A percentile compares a stretch with the other conserved stretches of the same genome.
These are phyloP conservation scores for Agonopterix alstromeriana DNA, from an alignment of 2,888 invertebrate genomes.

Conservation along the genomic window DNA sequence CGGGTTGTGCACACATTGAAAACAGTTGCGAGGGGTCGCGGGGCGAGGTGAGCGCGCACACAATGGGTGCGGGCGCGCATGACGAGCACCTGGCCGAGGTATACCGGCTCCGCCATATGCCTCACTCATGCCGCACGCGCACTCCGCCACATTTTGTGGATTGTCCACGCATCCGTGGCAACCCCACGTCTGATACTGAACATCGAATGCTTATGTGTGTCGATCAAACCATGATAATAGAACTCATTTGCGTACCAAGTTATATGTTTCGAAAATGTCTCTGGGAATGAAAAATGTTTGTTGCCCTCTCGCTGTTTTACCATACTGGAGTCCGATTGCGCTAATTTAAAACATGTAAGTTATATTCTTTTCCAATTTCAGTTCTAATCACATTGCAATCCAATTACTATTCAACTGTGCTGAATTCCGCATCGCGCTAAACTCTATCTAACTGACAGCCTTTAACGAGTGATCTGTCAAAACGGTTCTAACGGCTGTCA, in stretches of 20 bases:
- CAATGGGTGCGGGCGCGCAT: slow-evolving; percentile 74
- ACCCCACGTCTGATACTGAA: slow-evolving; percentile 15
- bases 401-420: no score
- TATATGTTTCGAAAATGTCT: no score
- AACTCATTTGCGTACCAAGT: neutral
- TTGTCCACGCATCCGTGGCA: slow-evolving; percentile 20
- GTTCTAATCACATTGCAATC: no score
- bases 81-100: slow-evolving; percentile 69
- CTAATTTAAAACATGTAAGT: no score
- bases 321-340: no score
- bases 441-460: no score
- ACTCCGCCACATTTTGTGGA: slow-evolving; percentile 6
- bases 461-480: no score
- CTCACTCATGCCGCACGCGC: slow-evolving; percentile 24
- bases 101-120: slow-evolving; percentile 72
- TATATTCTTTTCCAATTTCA: no score
- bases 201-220: slow-evolving; percentile 2
- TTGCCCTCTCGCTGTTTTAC: no score
- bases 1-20: slow-evolving; percentile 25
- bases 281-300: no score
- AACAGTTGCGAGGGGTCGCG: slow-evolving; percentile 19
- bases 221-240: slow-evolving; percentile 7
- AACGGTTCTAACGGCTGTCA: no score
- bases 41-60: slow-evolving; percentile 28
- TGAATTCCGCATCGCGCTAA: no score